Base-by-base conservation (phyloP, 2,888 invertebrate species). In the Rambutsinella grinnellia region DNA sequence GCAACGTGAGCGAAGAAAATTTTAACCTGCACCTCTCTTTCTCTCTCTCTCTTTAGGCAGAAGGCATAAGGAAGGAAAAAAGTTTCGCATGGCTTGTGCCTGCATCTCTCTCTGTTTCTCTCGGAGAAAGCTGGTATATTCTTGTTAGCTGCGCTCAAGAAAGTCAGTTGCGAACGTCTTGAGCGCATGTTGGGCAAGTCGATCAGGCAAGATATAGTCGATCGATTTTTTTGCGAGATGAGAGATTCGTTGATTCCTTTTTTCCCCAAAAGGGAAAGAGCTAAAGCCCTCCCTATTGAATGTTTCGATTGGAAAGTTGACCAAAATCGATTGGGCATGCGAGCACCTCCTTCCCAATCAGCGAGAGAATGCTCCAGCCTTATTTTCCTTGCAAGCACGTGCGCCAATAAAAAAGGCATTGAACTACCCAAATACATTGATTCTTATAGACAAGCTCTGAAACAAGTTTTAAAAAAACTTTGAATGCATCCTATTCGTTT, bases 151-250 rank as follows among this genome's bases (percentile, higher is more conserved):
- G 83, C 83, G 83, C 83, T 81, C 70, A 80, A 83, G 81, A 81
- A 81, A 79, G 78, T 75, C 79, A 71, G 61, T 69, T 61, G 62
- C 63, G 67, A 80, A 77, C 80, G 81, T 83, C 81, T 83, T 81
- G 80, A 83, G 84, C 84, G 84, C 84, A 84, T 84, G 84, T 81
- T 82, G 82, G 80, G 84, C 82, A 84, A 84, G 83, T 83, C 84
- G 82, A 84, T 84, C 81, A 83, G 74, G 76, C 81, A 81, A 81
- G 84, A 83, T 84, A 83, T 82, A 83, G 83, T 81, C 79, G 80
- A 84, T 84, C 83, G 84, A 84, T 84, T 82, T 83, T 83, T 84
- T 83, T 76, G 81, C 76, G 69, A 75, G 79, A 79, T 68, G 76
- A 76, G 74, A 79, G 80, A 82, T 82, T 83, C 82, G 82, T 81